Evolutionary conservation across 2,113 vertebrate genomes (phyloP).

Genomic region (Equus przewalskii): DNA sequence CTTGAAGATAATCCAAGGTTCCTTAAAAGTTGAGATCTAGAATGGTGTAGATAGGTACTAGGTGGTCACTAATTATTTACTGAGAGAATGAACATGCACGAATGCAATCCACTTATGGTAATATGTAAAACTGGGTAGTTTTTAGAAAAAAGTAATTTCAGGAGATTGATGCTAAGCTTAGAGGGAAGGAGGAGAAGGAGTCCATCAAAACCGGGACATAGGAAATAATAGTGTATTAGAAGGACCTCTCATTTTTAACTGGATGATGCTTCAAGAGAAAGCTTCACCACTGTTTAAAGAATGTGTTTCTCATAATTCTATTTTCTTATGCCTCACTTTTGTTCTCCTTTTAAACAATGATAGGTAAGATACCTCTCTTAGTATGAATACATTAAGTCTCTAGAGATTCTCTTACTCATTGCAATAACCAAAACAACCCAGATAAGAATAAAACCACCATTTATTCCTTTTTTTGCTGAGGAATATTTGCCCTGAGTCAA

Average conservation of each 20-base stretch:
- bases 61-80: not conserved
- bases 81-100: not conserved
- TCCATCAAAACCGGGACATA: not conserved
- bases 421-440: not conserved
- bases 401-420: not conserved
- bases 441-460: not conserved
- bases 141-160: not conserved
- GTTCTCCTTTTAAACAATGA: not conserved
- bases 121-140: not conserved
- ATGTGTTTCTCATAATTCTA: not conserved
- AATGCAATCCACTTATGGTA: not conserved
- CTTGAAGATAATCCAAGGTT: not conserved
- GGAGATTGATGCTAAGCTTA: not conserved
- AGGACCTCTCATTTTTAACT: not conserved
- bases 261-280: not conserved
- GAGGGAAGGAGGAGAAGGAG: fast-evolving
- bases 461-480: not conserved
- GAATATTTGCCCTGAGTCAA: too few relatives aligned
- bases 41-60: not conserved
- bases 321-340: not conserved
- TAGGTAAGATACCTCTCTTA: not conserved
- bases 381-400: not conserved
- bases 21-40: not conserved
- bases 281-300: not conserved
- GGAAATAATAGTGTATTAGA: not conserved